These are phyloP conservation scores for Falco biarmicus DNA, from an alignment of 2,797 vertebrate genomes.

Conservation along the genomic window DNA sequence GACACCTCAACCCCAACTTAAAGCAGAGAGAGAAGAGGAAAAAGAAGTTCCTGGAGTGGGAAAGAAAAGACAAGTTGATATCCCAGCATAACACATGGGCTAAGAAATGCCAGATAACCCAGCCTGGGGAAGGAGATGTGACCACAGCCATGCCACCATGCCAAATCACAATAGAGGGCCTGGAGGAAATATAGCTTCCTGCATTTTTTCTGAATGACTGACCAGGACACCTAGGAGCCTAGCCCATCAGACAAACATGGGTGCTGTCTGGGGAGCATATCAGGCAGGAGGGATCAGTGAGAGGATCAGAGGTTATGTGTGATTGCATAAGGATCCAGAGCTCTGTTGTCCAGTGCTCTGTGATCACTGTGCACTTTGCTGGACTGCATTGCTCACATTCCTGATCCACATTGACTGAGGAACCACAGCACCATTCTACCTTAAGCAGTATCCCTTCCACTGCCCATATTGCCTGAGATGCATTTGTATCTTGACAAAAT, in stretches of 20 bases:
- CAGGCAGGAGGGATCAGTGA: not conserved
- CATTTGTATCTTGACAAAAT: not conserved
- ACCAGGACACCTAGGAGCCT: not conserved
- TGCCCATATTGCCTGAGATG: not conserved
- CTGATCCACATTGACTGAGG: not conserved
- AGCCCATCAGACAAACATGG: not conserved
- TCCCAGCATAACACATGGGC: not conserved
- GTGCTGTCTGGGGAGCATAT: not conserved
- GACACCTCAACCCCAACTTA: not conserved
- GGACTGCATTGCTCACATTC: not conserved
- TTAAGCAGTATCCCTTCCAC: not conserved
- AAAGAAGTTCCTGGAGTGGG: not conserved
- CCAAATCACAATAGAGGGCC: not conserved
- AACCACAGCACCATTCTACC: not conserved
- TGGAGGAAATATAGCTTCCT: not conserved
- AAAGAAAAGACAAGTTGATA: not conserved
- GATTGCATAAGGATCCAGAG: not conserved
- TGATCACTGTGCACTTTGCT: not conserved
- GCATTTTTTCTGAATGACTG: not conserved
- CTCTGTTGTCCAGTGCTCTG: not conserved
- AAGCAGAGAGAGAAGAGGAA: not conserved
- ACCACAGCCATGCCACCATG: not conserved
- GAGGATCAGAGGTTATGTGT: not conserved
- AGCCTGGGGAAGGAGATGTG: not conserved
- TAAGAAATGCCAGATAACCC: not conserved